Conservation (phyloP, 2,888 invertebrate genomes). For the Ophioninae sp. region DNA sequence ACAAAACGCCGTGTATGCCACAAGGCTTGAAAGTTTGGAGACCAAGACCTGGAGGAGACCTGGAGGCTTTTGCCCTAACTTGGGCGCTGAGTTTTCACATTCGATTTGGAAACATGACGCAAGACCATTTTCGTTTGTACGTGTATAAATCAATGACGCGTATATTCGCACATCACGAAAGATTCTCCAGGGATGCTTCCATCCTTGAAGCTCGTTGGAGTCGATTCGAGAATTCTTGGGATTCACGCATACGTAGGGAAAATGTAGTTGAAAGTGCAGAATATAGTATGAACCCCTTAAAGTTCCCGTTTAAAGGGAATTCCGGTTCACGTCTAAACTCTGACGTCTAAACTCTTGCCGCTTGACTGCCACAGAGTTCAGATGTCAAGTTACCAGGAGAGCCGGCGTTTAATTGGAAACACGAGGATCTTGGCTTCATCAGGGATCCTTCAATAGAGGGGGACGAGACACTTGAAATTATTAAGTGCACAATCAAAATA, state of each 20-base stretch:
- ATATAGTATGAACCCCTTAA: neutral
- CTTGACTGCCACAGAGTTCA: slow-evolving; percentile 45
- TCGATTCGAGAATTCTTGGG: slow-evolving; percentile 37
- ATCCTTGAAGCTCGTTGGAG: slow-evolving; percentile 31
- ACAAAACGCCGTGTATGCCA: neutral
- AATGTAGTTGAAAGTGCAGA: neutral
- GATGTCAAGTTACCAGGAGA: slow-evolving; percentile 45
- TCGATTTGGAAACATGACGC: slow-evolving; percentile 28
- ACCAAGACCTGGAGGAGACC: neutral
- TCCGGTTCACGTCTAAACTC: slow-evolving; percentile 28
- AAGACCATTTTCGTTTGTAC: neutral
- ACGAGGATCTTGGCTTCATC: slow-evolving; percentile 8
- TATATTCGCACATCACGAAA: slow-evolving; percentile 45
- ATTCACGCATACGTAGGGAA: neutral
- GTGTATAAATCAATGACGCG: slow-evolving; percentile 3
- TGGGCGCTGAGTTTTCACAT: slow-evolving; percentile 43
- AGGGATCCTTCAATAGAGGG: slow-evolving; percentile 11
- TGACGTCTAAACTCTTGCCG: slow-evolving; percentile 44
- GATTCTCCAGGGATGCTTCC: slow-evolving; percentile 56
- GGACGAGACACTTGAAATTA: slow-evolving; percentile 39
- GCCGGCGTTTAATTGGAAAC: slow-evolving; percentile 41
- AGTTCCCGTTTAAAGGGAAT: neutral
- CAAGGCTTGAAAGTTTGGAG: neutral
- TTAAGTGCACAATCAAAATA: slow-evolving; percentile 25
- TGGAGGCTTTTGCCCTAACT: neutral